A percentile compares a stretch with the other conserved stretches of the same genome.
These are phyloP conservation scores for Pachypanchax playfairii DNA, from an alignment of 2,113 vertebrate genomes.

Conservation along the genomic window DNA sequence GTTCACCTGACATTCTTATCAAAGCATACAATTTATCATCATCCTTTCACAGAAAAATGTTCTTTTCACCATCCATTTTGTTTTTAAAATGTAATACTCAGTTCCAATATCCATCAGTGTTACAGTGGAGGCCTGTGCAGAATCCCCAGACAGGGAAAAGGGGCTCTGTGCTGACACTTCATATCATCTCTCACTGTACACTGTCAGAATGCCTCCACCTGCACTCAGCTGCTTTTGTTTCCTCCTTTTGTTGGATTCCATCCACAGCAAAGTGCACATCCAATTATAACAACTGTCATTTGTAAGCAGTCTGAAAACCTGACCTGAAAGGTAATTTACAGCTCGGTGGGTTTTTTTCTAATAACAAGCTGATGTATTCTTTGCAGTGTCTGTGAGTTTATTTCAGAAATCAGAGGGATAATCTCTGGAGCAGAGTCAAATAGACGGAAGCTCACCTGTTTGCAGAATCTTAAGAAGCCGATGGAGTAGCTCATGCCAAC, in stretches of 20 bases:
- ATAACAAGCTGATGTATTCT: neutral
- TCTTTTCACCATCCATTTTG: slow-evolving; percentile 55
- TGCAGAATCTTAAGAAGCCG: slow-evolving; percentile 95
- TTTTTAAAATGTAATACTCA: slow-evolving; percentile 61
- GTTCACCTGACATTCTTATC: slow-evolving; percentile 19
- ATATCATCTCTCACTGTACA: slow-evolving; percentile 66
- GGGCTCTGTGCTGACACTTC: slow-evolving; percentile 59
- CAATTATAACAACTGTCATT: slow-evolving; percentile 63
- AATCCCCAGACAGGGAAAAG: slow-evolving; percentile 47
- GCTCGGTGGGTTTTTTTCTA: neutral
- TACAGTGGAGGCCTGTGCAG: slow-evolving; percentile 42
- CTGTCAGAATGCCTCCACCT: slow-evolving; percentile 63
- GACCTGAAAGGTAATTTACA: slow-evolving; percentile 35
- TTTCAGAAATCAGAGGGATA: slow-evolving; percentile 7
- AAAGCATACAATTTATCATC: slow-evolving; percentile 52
- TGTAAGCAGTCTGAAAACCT: slow-evolving; percentile 40
- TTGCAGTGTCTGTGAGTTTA: slow-evolving; percentile 7
- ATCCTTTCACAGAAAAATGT: slow-evolving; percentile 7
- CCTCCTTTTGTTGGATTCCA: slow-evolving; percentile 35
- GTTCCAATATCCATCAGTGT: slow-evolving; percentile 70
- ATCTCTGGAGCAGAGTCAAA: slow-evolving; percentile 6
- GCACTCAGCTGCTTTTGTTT: slow-evolving; percentile 54
- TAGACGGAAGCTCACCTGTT: slow-evolving; percentile 84
- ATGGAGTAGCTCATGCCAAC: slow-evolving; percentile 92
- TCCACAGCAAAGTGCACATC: slow-evolving; percentile 48